phyloP scores from a whole-genome alignment of 1,140 invertebrate species.

The Meloidogyne chitwoodi region DNA sequence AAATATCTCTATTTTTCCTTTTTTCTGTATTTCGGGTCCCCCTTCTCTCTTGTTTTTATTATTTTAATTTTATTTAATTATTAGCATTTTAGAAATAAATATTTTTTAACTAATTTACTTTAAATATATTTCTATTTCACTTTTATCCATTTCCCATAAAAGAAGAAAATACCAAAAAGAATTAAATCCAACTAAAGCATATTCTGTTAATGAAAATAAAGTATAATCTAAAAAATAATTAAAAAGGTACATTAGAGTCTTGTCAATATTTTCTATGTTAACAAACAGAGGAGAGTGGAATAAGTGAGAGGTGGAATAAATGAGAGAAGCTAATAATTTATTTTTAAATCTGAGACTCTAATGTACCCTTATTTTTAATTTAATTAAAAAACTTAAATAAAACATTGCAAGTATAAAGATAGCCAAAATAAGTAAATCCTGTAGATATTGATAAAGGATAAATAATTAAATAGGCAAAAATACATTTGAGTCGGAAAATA shows the following conservation, averaged over 20 bases:
- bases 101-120: background rate
- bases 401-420: constrained; percentile 36
- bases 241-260: background rate
- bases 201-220: constrained; percentile 53
- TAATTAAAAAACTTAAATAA: constrained; percentile 35
- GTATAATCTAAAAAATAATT: constrained; percentile 46
- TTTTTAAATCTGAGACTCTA: background rate
- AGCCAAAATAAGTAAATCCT: constrained; percentile 47
- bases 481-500: constrained; percentile 52
- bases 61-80: background rate
- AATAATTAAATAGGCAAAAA: constrained; percentile 41
- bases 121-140: constrained; percentile 33
- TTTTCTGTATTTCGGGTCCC: background rate
- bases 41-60: background rate
- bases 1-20: background rate
- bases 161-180: constrained; percentile 38
- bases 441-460: constrained; percentile 55
- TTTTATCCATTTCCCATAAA: constrained; percentile 38
- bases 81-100: background rate
- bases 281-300: background rate
- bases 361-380: background rate
- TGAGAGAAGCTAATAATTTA: background rate
- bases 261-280: background rate
- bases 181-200: constrained; percentile 43
- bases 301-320: background rate